Evolutionary conservation across 2,113 vertebrate genomes (phyloP), one percentile per base, ranked within the genome.

Genomic region (Seriola dumerili): DNA sequence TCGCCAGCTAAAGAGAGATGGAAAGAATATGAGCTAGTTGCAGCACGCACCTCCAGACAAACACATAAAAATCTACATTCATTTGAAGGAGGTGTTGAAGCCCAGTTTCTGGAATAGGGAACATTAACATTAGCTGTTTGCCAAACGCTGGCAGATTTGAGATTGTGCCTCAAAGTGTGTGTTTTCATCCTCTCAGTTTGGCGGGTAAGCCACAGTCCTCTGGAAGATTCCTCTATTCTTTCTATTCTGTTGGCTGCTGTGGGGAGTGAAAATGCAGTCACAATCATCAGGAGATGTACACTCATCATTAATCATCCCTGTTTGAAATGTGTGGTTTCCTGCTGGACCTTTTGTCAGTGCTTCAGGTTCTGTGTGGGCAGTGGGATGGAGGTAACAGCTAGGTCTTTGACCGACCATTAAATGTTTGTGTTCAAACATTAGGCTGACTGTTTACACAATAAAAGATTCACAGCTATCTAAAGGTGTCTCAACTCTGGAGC

Each of bases 141-240:
- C 48, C 55, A 78, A 59, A 83, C 4, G 0, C 42, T 42, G 57
- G 44, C 44, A 59, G 63, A 52, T 65, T 46, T 65, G 11, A 63
- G 50, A 61, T 78, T 74, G 67, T 75, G 32, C 67, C 50, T 64
- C 25, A 14, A 42, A 67, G 67, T 44, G 54, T 58, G 50, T 69
- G 62, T 42, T 58, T 14, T 68, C 52, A 34, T 78, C 54, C 29
- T 25, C 4, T 55, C 54, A 66, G 12, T 59, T 64, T 78, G 61
- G 48, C 29, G 58, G 25, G 10, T 52, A 69, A 72, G 59, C 25
- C 72, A 2, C 40, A 10, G 11, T 1, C 14, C 38, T 76, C 42
- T 75, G 61, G 23, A 70, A 36, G 13, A 10, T 77, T n/a, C 70
- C 2, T 65, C 40, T 55, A 4, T n/a, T 34, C 19, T 32, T 29